Percentiles rank a stretch among this genome's conserved stretches.
Evolutionary conservation across 2,113 vertebrate genomes (phyloP).

Genomic region (Puffinus mauretanicus): DNA sequence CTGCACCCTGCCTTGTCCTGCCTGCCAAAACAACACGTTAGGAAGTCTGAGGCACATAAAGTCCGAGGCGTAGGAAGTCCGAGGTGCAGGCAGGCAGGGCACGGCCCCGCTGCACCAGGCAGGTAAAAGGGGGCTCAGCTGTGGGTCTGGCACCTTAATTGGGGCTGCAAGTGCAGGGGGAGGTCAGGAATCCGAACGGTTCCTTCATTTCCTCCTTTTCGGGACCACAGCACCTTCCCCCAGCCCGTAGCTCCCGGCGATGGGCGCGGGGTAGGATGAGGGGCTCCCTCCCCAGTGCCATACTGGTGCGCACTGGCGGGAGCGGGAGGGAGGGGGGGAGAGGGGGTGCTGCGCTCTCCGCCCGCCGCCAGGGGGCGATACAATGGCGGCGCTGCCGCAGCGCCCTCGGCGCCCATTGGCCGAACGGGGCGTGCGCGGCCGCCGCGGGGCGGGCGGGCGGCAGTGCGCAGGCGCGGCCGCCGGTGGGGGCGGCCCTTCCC

Average conservation of each 20-base stretch:
- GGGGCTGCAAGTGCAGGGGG: background rate
- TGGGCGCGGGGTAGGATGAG: accelerated
- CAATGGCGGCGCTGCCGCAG: too few species aligned
- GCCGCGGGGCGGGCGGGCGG: too few species aligned
- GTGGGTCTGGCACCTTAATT: background rate
- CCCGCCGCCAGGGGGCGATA: too few species aligned
- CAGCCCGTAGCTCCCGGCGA: accelerated
- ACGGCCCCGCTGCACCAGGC: background rate
- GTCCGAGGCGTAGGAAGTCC: background rate
- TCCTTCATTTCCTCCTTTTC: background rate
- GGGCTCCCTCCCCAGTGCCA: accelerated
- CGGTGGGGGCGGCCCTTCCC: too few species aligned
- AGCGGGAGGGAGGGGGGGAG: accelerated
- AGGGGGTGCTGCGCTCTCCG: background rate
- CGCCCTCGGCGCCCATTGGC: too few species aligned
- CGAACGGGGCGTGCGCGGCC: too few species aligned
- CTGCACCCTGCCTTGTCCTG: background rate
- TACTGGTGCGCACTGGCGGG: background rate
- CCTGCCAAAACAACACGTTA: background rate
- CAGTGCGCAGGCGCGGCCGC: too few species aligned
- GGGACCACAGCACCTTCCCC: too few species aligned
- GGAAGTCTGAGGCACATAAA: background rate
- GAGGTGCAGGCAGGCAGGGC: background rate
- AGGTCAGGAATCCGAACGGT: background rate
- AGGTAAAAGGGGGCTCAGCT: too few species aligned